Evolutionary conservation across 92 coral and sea anemone species (phyloP), one percentile per base, ranked within the genome.

Genomic region (Parazoanthus swiftii): DNA sequence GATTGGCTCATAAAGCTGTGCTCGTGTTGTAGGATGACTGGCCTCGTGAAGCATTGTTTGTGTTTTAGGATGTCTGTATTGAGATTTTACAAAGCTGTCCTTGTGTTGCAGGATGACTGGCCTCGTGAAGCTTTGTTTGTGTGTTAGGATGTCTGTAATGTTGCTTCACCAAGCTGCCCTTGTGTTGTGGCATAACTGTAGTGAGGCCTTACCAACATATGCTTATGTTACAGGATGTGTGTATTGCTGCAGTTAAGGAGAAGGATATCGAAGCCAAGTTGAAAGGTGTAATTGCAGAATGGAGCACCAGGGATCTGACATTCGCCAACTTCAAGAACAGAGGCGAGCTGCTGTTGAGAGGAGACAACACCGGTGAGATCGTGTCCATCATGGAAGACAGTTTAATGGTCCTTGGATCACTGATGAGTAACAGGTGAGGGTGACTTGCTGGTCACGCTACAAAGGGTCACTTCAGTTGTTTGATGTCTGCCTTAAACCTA

Each of bases 281-380:
- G 81, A 94, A 94, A 83, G 85, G 90, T 25, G 98, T 94, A 0
- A 91, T 93, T 16, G 98, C 98, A 2, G 98, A 94, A 85, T 94
- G 98, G 98, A 94, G 92, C 75, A 90, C 95, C 20, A 89, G 95
- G 15, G 98, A 94, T 37, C 91, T 94, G 9, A 89, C 95, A 44
- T 94, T 94, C 72, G 95, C 95, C 21, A 94, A 94, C 88, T 94
- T 94, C 91, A 94, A 94, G 89, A 94, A 94, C 85, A 94, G 98
- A 11, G 98, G 98, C 11, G 95, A 94, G 20, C 94, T 94, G 23
- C 90, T 94, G 6, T 76, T 94, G 82, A 92, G 98, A 15, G 98
- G 98, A 1, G 98, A 94, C 81, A 93, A 94, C 88, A 94, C 98
- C 5, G 90, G 93, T 8, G 98, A 94, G 92, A 91, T 94, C 66